Percentiles rank a stretch among this genome's conserved stretches.
Conservation (phyloP, 2,888 invertebrate species). For the Oscheius sp. region DNA sequence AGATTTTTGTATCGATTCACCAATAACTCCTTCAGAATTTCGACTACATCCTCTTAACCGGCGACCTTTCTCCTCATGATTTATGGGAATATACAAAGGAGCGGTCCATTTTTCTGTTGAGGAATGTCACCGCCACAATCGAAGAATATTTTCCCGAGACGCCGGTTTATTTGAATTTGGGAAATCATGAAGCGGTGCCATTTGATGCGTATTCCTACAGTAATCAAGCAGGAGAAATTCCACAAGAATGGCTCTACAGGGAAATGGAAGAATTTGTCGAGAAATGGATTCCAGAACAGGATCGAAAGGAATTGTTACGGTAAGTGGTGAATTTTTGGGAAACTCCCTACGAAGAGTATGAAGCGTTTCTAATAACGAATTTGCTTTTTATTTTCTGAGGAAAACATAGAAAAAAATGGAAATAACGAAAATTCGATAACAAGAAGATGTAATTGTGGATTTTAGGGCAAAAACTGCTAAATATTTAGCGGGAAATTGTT, state of each 20-base stretch:
- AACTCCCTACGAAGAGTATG: too few relatives aligned
- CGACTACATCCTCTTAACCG: conserved; percentile 26
- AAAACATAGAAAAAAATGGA: too few relatives aligned
- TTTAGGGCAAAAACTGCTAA: too few relatives aligned
- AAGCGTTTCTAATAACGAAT: too few relatives aligned
- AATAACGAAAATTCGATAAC: too few relatives aligned
- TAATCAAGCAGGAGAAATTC: neutral
- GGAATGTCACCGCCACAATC: conserved; percentile 6
- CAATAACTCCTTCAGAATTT: conserved; percentile 15
- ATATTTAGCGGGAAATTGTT: too few relatives aligned
- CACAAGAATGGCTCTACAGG: conserved; percentile 19
- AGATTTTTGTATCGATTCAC: too few relatives aligned
- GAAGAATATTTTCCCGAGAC: conserved; percentile 4
- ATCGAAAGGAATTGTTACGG: neutral
- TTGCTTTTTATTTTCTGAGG: too few relatives aligned
- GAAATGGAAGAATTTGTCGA: conserved; percentile 2
- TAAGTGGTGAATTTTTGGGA: neutral
- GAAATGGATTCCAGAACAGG: neutral
- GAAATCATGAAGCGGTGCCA: conserved; percentile 22
- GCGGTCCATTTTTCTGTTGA: neutral
- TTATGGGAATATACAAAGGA: conserved; percentile 4
- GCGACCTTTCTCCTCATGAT: conserved; percentile 9
- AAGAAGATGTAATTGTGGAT: too few relatives aligned
- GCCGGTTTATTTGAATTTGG: neutral
- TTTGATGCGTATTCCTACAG: conserved; percentile 13